These are phyloP conservation scores for Desmophyllum pertusum DNA, from an alignment of 92 coral and sea anemone species.

Conservation along the genomic window DNA sequence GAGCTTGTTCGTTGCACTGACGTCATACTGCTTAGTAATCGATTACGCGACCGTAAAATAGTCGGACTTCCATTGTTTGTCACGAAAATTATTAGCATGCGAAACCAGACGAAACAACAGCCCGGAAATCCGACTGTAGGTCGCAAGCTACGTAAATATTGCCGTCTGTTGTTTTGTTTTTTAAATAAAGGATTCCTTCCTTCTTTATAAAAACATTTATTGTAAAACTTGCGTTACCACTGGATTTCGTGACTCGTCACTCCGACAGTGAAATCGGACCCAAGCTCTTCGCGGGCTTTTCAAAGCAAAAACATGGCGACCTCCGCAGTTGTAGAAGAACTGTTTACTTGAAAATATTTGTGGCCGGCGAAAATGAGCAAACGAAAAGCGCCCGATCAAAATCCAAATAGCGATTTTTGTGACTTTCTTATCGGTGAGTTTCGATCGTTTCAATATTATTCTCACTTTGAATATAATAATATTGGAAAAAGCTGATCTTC, in stretches of 20 bases:
- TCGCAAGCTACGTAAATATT: no score
- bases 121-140: no score
- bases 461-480: neutral
- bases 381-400: slow-evolving; percentile 86
- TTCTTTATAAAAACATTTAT: neutral
- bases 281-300: slow-evolving; percentile 49
- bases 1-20: slow-evolving; percentile 5
- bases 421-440: slow-evolving; percentile 69
- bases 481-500: neutral
- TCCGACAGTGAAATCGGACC: slow-evolving; percentile 8
- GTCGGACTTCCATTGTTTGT: slow-evolving; percentile 20
- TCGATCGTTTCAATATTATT: neutral
- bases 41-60: slow-evolving; percentile 30
- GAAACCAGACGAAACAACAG: no score
- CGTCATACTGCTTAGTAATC: slow-evolving; percentile 38
- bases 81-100: neutral
- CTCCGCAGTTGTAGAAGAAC: neutral
- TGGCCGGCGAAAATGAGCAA: slow-evolving; percentile 74
- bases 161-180: no score
- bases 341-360: no score
- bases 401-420: slow-evolving; percentile 94
- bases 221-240: no score
- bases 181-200: neutral
- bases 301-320: slow-evolving; percentile 33
- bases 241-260: slow-evolving; percentile 7